A percentile compares a stretch with the other conserved stretches of the same genome.
Conservation (phyloP, 2,797 vertebrate species). For the Nasua narica region DNA sequence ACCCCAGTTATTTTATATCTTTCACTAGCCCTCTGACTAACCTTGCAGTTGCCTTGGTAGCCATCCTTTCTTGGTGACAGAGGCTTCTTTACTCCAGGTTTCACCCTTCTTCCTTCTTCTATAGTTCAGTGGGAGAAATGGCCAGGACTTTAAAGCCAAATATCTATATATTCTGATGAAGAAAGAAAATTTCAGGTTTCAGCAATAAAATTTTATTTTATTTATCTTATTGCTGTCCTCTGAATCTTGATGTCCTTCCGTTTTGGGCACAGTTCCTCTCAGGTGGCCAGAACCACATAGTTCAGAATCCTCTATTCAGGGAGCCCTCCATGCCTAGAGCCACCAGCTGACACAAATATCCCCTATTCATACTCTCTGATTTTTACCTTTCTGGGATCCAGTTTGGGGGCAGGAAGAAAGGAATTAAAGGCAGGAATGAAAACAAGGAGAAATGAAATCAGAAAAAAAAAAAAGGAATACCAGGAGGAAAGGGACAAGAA, state of each 20-base stretch:
- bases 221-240: neutral
- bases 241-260: neutral
- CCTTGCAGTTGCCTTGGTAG: neutral
- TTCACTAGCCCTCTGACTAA: neutral
- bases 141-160: neutral
- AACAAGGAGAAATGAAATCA: neutral
- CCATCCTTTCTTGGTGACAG: neutral
- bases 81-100: neutral
- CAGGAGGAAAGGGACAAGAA: neutral
- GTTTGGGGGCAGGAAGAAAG: neutral
- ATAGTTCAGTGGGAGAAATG: neutral
- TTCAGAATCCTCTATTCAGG: neutral
- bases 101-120: neutral
- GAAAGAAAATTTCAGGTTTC: neutral
- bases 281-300: neutral
- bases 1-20: neutral
- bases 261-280: neutral
- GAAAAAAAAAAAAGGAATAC: neutral
- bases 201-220: neutral
- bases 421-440: neutral
- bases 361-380: neutral
- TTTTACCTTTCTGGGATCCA: neutral
- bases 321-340: neutral
- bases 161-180: neutral
- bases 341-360: neutral